Percentiles rank a stretch among this genome's conserved stretches.
phyloP scores from a whole-genome alignment of 2,797 vertebrate genomes.

The Pangasius krempfi region DNA sequence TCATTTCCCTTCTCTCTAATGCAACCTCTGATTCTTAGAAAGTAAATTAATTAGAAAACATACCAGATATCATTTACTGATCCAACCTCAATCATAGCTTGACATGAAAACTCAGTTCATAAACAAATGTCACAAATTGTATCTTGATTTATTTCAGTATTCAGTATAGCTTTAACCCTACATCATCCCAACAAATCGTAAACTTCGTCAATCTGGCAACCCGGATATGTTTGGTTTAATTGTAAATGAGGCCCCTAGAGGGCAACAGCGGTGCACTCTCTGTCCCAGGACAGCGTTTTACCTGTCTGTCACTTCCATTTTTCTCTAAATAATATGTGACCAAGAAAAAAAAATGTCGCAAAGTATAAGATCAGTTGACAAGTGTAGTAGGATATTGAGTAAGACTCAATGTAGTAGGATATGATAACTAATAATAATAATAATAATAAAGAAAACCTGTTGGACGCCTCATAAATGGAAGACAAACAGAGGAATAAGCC shows the following conservation, averaged over 20 bases:
- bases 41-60: neutral
- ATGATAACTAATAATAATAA: too few species aligned
- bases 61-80: neutral
- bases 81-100: neutral
- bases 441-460: too few species aligned
- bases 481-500: neutral
- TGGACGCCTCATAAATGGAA: neutral
- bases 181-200: neutral
- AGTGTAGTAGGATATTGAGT: too few species aligned
- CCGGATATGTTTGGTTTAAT: conserved; percentile 1
- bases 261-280: conserved; percentile 54
- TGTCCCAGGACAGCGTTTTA: neutral
- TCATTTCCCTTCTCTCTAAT: too few species aligned
- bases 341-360: neutral
- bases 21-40: neutral
- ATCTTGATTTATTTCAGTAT: neutral
- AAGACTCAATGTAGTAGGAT: neutral
- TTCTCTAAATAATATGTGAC: neutral
- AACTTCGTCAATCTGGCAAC: neutral
- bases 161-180: neutral
- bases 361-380: neutral
- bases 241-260: conserved; percentile 55
- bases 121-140: too few species aligned
- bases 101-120: neutral
- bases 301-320: neutral